Percentiles rank a stretch among this genome's conserved stretches.
These are phyloP conservation scores for Spheniscus mendiculus DNA, from an alignment of 2,113 vertebrate species.

Conservation along the genomic window DNA sequence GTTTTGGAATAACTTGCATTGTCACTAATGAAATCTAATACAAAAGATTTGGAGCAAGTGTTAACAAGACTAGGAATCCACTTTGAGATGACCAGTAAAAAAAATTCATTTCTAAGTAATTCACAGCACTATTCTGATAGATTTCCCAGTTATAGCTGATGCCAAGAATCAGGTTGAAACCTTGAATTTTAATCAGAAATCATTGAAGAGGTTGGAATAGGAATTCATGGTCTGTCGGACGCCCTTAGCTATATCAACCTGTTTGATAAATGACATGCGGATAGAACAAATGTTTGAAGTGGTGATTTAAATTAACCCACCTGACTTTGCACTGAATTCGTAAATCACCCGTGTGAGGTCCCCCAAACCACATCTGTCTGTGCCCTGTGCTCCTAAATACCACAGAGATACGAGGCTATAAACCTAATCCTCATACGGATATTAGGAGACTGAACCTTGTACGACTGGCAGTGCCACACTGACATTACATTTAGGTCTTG, in stretches of 20 bases:
- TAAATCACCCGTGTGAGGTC: background rate
- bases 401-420: background rate
- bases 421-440: background rate
- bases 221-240: background rate
- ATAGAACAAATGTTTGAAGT: background rate
- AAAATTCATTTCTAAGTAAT: background rate
- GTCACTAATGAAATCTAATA: background rate
- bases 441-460: background rate
- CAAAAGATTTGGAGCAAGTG: background rate
- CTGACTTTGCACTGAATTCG: background rate
- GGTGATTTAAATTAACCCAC: background rate
- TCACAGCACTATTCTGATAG: background rate
- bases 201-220: background rate
- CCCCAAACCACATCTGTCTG: accelerated
- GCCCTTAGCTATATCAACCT: background rate
- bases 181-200: background rate
- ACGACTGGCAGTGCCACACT: background rate
- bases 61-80: background rate
- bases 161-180: background rate
- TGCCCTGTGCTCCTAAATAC: background rate
- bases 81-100: background rate
- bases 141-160: background rate
- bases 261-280: background rate
- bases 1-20: background rate
- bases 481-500: background rate